phyloP scores from a whole-genome alignment of 2,888 invertebrate species.

The Scaptomyza cyrtandrae region DNA sequence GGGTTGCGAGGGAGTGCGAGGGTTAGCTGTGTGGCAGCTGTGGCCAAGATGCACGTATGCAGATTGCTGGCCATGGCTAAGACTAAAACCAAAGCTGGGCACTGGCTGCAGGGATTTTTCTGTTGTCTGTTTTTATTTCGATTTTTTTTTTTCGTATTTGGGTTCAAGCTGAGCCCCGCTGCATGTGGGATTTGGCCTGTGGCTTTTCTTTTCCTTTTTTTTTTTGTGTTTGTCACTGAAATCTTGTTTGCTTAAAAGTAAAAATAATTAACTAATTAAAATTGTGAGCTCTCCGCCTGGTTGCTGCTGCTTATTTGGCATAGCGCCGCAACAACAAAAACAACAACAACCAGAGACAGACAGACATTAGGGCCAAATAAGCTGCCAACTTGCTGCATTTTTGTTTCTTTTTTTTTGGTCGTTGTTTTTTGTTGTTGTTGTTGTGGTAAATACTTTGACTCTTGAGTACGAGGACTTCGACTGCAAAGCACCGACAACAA shows the following conservation, averaged over 20 bases:
- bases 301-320: conserved; percentile 1
- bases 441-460: conserved; percentile 74
- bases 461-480: conserved; percentile 29
- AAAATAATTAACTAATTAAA: conserved; percentile 82
- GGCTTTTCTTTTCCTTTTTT: conserved; percentile 19
- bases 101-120: conserved; percentile 51
- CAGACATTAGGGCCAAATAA: conserved; percentile 78
- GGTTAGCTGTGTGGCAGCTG: conserved; percentile 26
- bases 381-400: conserved; percentile 63
- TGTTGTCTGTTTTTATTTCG: neutral
- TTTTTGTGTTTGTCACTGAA: conserved; percentile 74
- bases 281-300: conserved; percentile 72
- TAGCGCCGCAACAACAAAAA: conserved; percentile 3
- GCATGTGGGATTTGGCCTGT: conserved; percentile 29
- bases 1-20: neutral
- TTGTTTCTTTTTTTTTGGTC: conserved; percentile 11
- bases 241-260: conserved; percentile 80
- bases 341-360: conserved; percentile 23
- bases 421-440: conserved; percentile 15
- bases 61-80: conserved; percentile 72
- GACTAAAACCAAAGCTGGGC: conserved; percentile 36
- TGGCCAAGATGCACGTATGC: conserved; percentile 78
- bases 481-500: conserved; percentile 51
- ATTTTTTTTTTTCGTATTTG: neutral
- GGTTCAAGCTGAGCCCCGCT: conserved; percentile 31